These are phyloP conservation scores for Synanthedon formicaeformis DNA, from an alignment of 2,888 invertebrate species.

Conservation along the genomic window DNA sequence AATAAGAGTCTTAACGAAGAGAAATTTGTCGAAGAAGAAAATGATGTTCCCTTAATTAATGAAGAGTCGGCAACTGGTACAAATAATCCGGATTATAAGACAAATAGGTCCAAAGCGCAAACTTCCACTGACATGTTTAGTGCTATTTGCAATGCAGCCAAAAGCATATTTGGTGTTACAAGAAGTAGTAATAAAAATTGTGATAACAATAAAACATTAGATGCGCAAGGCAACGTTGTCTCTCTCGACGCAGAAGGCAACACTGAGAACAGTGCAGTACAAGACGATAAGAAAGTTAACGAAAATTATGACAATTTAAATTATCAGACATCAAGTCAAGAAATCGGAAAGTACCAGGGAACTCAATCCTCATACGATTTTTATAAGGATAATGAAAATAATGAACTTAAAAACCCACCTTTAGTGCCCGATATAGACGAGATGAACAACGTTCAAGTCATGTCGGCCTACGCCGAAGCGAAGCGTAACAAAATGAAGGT, in stretches of 20 bases:
- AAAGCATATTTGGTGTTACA: slow-evolving; percentile 39
- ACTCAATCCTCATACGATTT: slow-evolving; percentile 11
- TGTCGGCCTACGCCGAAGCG: slow-evolving; percentile 36
- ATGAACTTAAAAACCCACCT: slow-evolving; percentile 21
- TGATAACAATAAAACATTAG: slow-evolving; percentile 42
- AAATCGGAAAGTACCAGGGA: slow-evolving; percentile 57
- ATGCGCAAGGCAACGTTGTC: slow-evolving; percentile 48
- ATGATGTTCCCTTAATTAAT: background rate
- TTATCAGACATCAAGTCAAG: slow-evolving; percentile 46
- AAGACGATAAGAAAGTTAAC: slow-evolving; percentile 32
- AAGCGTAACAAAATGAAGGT: slow-evolving; percentile 47
- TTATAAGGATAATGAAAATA: slow-evolving; percentile 32
- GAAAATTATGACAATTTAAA: slow-evolving; percentile 32
- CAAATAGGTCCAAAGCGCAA: slow-evolving; percentile 24
- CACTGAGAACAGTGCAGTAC: slow-evolving; percentile 10
- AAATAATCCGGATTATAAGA: slow-evolving; percentile 13
- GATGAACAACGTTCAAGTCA: slow-evolving; percentile 37
- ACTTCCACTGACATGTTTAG: slow-evolving; percentile 35
- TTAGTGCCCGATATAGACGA: slow-evolving; percentile 26
- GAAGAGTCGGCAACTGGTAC: background rate
- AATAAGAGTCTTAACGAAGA: slow-evolving; percentile 8
- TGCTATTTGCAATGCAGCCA: slow-evolving; percentile 46
- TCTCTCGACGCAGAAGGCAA: slow-evolving; percentile 18
- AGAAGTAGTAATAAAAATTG: slow-evolving; percentile 25
- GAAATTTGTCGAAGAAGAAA: slow-evolving; percentile 13